Base-by-base conservation (phyloP, 2,888 invertebrate genomes). In the Acholoe squamosa region DNA sequence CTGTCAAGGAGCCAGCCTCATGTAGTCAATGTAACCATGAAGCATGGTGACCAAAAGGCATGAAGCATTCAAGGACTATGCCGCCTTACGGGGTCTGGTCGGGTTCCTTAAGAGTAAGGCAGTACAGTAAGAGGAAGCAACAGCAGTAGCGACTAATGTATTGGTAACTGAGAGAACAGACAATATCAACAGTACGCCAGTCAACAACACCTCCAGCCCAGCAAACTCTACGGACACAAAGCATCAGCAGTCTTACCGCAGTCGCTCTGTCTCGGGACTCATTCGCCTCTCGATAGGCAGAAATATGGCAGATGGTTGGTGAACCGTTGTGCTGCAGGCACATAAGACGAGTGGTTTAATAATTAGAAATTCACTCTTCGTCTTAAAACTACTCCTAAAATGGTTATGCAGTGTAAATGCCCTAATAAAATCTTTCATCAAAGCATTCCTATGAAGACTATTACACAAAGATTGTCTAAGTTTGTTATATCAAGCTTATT, bases 211-310 rank as follows among this genome's bases (percentile, higher is more conserved):
- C 43, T 43, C 43, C 43, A 43, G 43, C 43, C 43, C 43, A 43
- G 43, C 43, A 43, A 43, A 43, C 43, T 43, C 43, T 43, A 43
- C 43, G 43, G 43, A 10, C 43, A 43, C 43, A 43, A 43, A 43
- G 43, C n/a, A n/a, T n/a, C n/a, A n/a, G 16, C 14, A 80, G 19
- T 22, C 86, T 86, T 86, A 86, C 86, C 86, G 52, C 86, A 86
- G 56, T 54, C 86, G 86, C 33, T 86, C 86, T 10, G 86, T 86
- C 86, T 86, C 86, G 28, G 86, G 86, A 31, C 54, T 86, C 86
- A 86, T 86, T 54, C 86, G 86, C 86, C 86, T 86, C 80, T 80
- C 80, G 80, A 80, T 43, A 19, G 86, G 86, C 25, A 86, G 86
- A 56, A 86, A 86, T 19, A 86, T 56, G 56, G 86, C 86, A 52